Evolutionary conservation across 2,113 vertebrate genomes (phyloP), one percentile per base, ranked within the genome.

Genomic region (Actenoides hombroni): DNA sequence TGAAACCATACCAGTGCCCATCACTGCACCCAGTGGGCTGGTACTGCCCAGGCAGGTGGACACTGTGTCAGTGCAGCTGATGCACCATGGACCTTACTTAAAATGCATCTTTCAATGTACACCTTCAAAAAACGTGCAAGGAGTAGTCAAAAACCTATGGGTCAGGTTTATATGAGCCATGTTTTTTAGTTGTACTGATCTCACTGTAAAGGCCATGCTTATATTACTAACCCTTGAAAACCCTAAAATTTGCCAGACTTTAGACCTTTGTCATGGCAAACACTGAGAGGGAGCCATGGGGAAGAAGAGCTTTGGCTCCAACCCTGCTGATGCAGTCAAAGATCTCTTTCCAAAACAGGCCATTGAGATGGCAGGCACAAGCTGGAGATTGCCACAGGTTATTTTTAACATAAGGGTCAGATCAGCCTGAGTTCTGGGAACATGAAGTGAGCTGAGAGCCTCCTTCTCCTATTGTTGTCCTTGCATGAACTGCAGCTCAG

Each of bases 71-170:
- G 77, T 42, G 37, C 25, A 42, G 48, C 25, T 88, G 81, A 40
- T 57, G 76, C 44, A 46, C 11, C 40, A n/a, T 1, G 5, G 54
- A 46, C 42, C 70, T 28, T 21, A 2, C 64, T 79, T 25, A 37
- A 68, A 57, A 21, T 20, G 24, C 7, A 4, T 42, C 42, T 37
- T 53, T 74, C 49, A 31, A 6, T 2, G 21, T 42, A 23, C 17
- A 14, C 24, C 60, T 42, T 71, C 39, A 68, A 49, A 86, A 90
- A 88, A 71, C 9, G 1, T 12, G 16, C 67, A 42, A 40, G 61
- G 44, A 67, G 6, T 1, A 73, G 44, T 2, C 21, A 8, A 46
- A 92, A 31, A 1, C 15, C 0, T 0, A 28, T 18, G 21, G 35
- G 23, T 8, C 2, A 5, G 10, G 19, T 49, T 46, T 73, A 2